Evolutionary conservation across 53 echinoderm and acorn worm genomes (phyloP), one percentile per base, ranked within the genome.

Genomic region (Glandiceps talaboti): DNA sequence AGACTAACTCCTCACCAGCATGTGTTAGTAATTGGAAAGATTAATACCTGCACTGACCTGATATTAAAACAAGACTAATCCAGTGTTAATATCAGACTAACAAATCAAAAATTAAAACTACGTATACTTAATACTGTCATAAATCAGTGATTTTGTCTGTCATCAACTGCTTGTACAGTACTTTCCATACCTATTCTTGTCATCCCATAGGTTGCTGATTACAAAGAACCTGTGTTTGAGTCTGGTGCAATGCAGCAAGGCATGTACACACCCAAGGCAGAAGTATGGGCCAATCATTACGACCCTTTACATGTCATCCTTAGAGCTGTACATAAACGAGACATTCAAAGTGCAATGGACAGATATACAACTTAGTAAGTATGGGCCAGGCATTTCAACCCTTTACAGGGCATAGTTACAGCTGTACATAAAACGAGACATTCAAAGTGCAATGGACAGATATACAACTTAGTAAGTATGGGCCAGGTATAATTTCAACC

Each of bases 391-490:
- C 92, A 99, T 12, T 99, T 93, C 84, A 91, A 99, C 80, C 99
- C 99, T 0, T 76, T 99, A 25, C 87, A 89, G 33, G 89, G 89
- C 0, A 89, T 91, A 88, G 80, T 99, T 26, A 77, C 93, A 28
- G 88, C 88, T 25, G 92, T 99, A 92, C 93, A 99, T 72, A 87
- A 85, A 75, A 99, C n/a, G 92, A 45, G 99, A 99, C 75, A 92
- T 91, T 78, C 99, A 99, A 79, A 81, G 79, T 33, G 88, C 99
- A 20, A 81, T 93, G 85, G 90, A 91, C 76, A 87, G 88, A 32
- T 99, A 93, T 77, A 93, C 88, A 29, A 33, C 92, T 12, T 82
- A 85, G 99, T 99, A 82, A 99, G 99, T 86, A 32, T 74, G 99
- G 99, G 80, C 76, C 33, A 88, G 76, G 1, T 91, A 99, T 12